Conservation (phyloP, 2,113 vertebrate genomes). For the Amia ocellicauda region DNA sequence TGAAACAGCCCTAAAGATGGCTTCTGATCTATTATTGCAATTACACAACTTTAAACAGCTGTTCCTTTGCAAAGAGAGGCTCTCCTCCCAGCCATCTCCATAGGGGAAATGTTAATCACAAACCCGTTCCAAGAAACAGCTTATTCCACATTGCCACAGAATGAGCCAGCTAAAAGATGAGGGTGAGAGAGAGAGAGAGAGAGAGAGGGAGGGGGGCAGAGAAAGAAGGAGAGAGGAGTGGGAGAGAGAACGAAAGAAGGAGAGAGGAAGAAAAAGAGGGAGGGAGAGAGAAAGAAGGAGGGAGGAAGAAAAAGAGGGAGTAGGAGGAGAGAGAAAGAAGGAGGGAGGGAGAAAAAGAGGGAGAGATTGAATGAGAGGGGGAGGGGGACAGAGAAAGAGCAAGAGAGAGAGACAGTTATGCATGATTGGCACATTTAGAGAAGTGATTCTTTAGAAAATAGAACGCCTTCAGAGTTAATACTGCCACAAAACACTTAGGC, state of each 20-base stretch:
- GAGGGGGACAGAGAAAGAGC: slow-evolving; percentile 13
- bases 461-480: no score
- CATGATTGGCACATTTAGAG: no score
- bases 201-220: neutral
- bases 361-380: slow-evolving; percentile 11
- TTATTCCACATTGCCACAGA: neutral
- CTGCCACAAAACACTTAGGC: no score
- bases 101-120: neutral
- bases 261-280: slow-evolving; percentile 14
- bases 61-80: neutral
- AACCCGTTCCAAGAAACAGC: neutral
- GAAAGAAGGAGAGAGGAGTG: slow-evolving; percentile 12
- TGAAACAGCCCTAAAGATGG: slow-evolving; percentile 10
- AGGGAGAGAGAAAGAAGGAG: slow-evolving; percentile 17
- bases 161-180: neutral
- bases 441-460: no score
- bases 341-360: slow-evolving; percentile 11
- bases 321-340: slow-evolving; percentile 23
- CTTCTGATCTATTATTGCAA: slow-evolving; percentile 17
- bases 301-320: slow-evolving; percentile 9
- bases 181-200: slow-evolving; percentile 12
- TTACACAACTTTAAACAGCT: slow-evolving; percentile 18
- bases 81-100: neutral
- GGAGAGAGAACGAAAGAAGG: slow-evolving; percentile 8
- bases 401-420: slow-evolving; percentile 22